Base-by-base conservation (phyloP, 2,888 invertebrate genomes). In the Trachelus tabidus region DNA sequence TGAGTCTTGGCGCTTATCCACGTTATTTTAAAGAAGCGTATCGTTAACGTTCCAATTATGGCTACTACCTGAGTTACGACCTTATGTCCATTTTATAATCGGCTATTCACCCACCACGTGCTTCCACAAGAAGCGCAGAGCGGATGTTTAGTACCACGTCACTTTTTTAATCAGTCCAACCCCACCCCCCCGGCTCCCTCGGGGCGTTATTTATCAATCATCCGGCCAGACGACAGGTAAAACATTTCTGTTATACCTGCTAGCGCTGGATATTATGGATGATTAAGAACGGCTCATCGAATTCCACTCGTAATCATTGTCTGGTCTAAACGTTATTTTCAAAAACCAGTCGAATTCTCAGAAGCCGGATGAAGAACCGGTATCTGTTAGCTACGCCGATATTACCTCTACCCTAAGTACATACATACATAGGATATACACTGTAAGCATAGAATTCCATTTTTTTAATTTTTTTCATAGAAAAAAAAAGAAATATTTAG, bases 161-260 rank as follows among this genome's bases (percentile, higher is more conserved):
- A 73, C 80, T 77, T 80, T 79, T 82, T 81, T 79, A 82, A 82
- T 81, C 82, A 76, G 78, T 75, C 34, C 74, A 77, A 77, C 77
- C 75, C 73, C 56, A 6, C 6, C 56, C 23, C 6, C 56, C 23
- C 15, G 15, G 4, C 23, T 23, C 23, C 56, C 56, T 56, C 76
- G 56, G 75, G 80, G 78, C 78, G 81, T 80, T 78, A 81, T 76
- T 75, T 74, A 79, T 81, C 80, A 79, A 80, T 82, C 81, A 69
- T 76, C 69, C 15, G 68, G 78, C 68, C 68, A 34, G 37, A 68
- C 34, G 73, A 31, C 40, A 76, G 73, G 23, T 69, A 31, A 30
- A 76, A 37, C n/a, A 76, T 34, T 37, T 75, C 23, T 75, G 75
- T 56, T 56, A 56, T 56, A 33, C 56, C 15, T 30, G 56, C 69